These are phyloP conservation scores for Acleris laterana DNA, from an alignment of 2,888 invertebrate genomes.

Conservation along the genomic window DNA sequence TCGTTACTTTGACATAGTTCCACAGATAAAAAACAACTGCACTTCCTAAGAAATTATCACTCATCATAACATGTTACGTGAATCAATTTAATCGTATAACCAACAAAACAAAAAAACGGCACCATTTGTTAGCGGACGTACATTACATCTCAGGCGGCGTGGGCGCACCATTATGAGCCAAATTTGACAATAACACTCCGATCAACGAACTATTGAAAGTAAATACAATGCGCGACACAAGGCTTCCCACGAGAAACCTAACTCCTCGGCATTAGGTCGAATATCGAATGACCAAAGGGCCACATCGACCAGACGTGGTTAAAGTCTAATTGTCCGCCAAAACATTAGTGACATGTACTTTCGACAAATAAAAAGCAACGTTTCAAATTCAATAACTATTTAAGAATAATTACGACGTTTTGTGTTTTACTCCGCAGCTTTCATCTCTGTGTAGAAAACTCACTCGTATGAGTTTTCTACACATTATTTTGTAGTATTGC, in stretches of 20 bases:
- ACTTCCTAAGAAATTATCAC: too few relatives aligned
- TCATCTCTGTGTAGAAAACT: not conserved
- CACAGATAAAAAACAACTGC: too few relatives aligned
- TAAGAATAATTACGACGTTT: conserved; percentile 15
- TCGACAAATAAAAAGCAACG: conserved; percentile 39
- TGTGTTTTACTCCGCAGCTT: not conserved
- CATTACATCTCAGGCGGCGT: conserved; percentile 22
- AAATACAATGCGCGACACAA: conserved; percentile 45
- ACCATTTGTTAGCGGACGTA: conserved; percentile 13
- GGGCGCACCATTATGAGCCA: conserved; percentile 42
- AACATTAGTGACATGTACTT: conserved; percentile 39
- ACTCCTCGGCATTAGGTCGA: conserved; percentile 15
- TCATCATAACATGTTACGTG: not conserved
- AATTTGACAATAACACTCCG: conserved; percentile 50
- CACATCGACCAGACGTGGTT: not conserved
- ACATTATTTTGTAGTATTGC: not conserved
- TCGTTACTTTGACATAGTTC: too few relatives aligned
- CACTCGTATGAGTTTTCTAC: conserved; percentile 1
- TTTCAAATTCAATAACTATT: conserved; percentile 35
- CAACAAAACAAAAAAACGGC: conserved; percentile 7
- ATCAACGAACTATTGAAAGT: conserved; percentile 51
- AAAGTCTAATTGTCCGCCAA: conserved; percentile 11
- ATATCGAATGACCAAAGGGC: not conserved
- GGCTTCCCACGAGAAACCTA: conserved; percentile 40
- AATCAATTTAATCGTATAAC: not conserved